Base-by-base conservation (phyloP, 2,113 vertebrate species). In the Gobiocypris rarus region DNA sequence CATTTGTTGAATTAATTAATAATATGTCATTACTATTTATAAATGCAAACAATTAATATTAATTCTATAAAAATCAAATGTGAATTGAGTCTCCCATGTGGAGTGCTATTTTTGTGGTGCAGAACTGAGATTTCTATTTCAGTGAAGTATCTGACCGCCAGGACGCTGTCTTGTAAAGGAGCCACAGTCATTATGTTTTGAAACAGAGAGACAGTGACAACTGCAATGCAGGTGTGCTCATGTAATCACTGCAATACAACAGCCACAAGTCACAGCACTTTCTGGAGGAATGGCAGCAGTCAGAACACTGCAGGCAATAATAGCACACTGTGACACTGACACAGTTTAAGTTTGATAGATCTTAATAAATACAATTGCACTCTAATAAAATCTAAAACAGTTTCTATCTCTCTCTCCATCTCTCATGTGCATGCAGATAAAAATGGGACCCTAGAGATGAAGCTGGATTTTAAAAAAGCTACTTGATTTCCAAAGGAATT, bases 381-480 rank as follows among this genome's bases (percentile, higher is more conserved):
- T 34, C 11, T 76, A 10, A 34, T 38, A n/a, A 41, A 58, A 61
- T 63, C 43, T 31, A 59, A 50, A 50, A 58, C 48, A 34, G 50
- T 50, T 3, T 75, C 17, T 26, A 28, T 45, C 9, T 45, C 11
- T 65, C 34, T 5, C 34, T 38, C 34, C 5, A 4, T 38, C 34
- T 38, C 34, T 38, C 17, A 14, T 34, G 56, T 26, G 2, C 43
- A 65, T 3, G 4, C 2, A 9, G 56, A 45, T 38, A n/a, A 79
- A 75, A 75, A 81, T 82, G 14, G 80, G 50, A 41, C 19, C 31
- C 67, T 82, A 58, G 80, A 71, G 69, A 63, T 50, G 4, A n/a
- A n/a, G n/a, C n/a, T n/a, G 58, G 54, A 2, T 31, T 31, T 31
- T 31, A 31, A 31, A 31, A 31, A 31, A 31, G 31, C 31, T 31